A percentile compares a stretch with the other conserved stretches of the same genome.
These are phyloP conservation scores for Myopa tessellatipennis DNA, from an alignment of 2,888 invertebrate species.

Conservation along the genomic window DNA sequence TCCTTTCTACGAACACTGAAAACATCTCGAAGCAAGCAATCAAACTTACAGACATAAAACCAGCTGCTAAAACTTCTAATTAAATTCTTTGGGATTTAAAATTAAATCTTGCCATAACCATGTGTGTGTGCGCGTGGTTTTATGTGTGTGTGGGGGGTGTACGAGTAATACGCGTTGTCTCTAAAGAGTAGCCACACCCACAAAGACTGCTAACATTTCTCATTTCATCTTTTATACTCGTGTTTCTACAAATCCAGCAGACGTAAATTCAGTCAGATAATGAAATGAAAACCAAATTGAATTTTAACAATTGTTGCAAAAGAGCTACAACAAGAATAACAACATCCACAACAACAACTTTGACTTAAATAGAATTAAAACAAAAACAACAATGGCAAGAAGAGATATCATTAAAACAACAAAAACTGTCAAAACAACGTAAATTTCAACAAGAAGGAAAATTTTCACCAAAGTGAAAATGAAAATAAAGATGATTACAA, in stretches of 20 bases:
- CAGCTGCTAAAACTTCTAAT: conserved; percentile 1
- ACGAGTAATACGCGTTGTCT: too few relatives aligned
- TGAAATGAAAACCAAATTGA: conserved; percentile 27
- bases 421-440: conserved; percentile 4
- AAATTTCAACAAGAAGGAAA: neutral
- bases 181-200: neutral
- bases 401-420: neutral
- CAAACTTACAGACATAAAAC: neutral
- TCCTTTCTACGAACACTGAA: too few relatives aligned
- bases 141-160: too few relatives aligned
- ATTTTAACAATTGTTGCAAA: conserved; percentile 19
- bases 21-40: neutral
- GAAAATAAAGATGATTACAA: conserved; percentile 4
- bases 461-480: conserved; percentile 9
- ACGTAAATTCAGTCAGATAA: neutral
- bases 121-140: neutral
- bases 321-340: neutral
- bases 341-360: neutral
- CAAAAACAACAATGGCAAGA: neutral
- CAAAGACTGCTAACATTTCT: neutral
- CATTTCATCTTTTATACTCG: neutral
- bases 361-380: neutral
- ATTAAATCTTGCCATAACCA: conserved; percentile 17
- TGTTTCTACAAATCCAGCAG: neutral
- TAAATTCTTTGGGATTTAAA: conserved; percentile 22